These are phyloP conservation scores for Holothuria scabra DNA, from an alignment of 53 echinoderm and acorn worm genomes.

Conservation along the genomic window DNA sequence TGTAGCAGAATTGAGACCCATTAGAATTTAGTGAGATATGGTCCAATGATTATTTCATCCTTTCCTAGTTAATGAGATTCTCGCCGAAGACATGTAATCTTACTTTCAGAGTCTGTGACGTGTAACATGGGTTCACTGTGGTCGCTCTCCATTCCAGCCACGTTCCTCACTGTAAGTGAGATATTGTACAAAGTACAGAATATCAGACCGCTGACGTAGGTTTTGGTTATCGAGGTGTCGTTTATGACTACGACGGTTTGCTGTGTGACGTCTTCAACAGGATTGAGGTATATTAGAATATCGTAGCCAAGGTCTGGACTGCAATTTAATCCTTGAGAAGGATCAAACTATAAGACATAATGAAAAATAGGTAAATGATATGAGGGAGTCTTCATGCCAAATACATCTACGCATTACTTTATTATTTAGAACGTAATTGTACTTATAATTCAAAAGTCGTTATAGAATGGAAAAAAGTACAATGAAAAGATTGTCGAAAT, in stretches of 20 bases:
- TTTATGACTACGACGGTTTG: background rate
- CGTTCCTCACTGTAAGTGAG: slow-evolving; percentile 10
- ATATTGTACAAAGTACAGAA: slow-evolving; percentile 4
- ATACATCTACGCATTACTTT: too few relatives aligned
- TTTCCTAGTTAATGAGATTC: too few relatives aligned
- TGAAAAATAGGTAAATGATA: too few relatives aligned
- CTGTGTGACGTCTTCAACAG: background rate
- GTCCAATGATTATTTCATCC: too few relatives aligned
- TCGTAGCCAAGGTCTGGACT: slow-evolving; percentile 18
- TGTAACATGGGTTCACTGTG: background rate
- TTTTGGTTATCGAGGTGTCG: background rate
- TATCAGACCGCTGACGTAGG: background rate
- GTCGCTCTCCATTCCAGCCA: background rate
- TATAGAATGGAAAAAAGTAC: too few relatives aligned
- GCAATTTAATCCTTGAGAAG: background rate
- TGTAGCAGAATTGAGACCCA: too few relatives aligned
- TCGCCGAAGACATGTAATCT: background rate
- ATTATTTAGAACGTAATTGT: too few relatives aligned
- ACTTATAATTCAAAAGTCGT: too few relatives aligned
- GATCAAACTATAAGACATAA: too few relatives aligned
- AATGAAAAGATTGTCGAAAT: too few relatives aligned
- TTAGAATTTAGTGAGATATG: too few relatives aligned
- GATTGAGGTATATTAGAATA: background rate
- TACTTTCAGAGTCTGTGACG: background rate
- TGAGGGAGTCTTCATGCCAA: too few relatives aligned